phyloP scores from a whole-genome alignment of 2,888 invertebrate species.

The Drosophila nr. medialis region DNA sequence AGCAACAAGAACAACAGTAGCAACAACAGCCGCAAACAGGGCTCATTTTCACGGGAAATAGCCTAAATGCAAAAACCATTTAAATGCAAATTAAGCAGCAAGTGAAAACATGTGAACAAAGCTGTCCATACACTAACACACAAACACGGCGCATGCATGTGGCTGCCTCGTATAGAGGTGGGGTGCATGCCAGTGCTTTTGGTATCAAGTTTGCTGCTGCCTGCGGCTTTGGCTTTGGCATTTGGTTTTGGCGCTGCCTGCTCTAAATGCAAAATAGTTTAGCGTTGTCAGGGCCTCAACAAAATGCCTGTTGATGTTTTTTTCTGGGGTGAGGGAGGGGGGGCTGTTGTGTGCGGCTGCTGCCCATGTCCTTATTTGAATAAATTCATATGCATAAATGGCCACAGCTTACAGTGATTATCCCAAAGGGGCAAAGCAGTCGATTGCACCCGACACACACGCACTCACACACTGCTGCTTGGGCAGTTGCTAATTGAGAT shows the following conservation, averaged over 20 bases:
- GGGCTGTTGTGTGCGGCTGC: not conserved
- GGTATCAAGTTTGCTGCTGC: slow-evolving; percentile 22
- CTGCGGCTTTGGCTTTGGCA: slow-evolving; percentile 30
- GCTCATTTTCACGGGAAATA: slow-evolving; percentile 83
- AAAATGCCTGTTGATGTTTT: slow-evolving; percentile 52
- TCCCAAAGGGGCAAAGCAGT: slow-evolving; percentile 39
- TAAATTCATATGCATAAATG: slow-evolving; percentile 79
- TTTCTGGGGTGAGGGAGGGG: not conserved
- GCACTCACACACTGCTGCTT: slow-evolving; percentile 14
- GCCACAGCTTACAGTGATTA: slow-evolving; percentile 56
- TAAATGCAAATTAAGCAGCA: slow-evolving; percentile 83
- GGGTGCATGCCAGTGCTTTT: slow-evolving; percentile 33
- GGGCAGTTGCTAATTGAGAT: slow-evolving; percentile 57
- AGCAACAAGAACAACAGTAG: slow-evolving; percentile 28
- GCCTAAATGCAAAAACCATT: slow-evolving; percentile 83
- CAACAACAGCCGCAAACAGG: slow-evolving; percentile 58
- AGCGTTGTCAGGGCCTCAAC: slow-evolving; percentile 62
- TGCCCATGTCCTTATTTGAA: slow-evolving; percentile 63
- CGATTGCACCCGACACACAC: slow-evolving; percentile 50
- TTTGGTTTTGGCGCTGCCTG: slow-evolving; percentile 29
- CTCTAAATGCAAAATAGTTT: slow-evolving; percentile 79
- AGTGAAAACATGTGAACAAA: slow-evolving; percentile 83
- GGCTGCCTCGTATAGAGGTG: slow-evolving; percentile 42
- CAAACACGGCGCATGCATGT: slow-evolving; percentile 29
- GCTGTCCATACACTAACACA: slow-evolving; percentile 40